Percentiles rank a stretch among this genome's conserved stretches.
Conservation (phyloP, 2,797 vertebrate genomes). For the Scarus forsteni region DNA sequence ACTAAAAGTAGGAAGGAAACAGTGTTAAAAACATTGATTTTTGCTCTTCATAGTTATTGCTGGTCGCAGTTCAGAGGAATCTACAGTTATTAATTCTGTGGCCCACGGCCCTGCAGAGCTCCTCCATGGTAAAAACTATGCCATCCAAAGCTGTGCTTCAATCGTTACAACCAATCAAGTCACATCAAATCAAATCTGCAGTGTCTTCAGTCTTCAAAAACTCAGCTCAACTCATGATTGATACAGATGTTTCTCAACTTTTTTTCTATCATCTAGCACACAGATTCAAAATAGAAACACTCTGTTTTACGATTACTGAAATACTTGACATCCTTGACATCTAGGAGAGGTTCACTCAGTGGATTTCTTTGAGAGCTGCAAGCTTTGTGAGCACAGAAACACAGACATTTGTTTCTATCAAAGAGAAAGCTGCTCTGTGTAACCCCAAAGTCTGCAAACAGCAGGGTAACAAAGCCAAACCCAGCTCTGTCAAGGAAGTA, state of each 20-base stretch:
- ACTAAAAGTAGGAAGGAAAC: constrained; percentile 25
- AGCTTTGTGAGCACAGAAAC: constrained; percentile 31
- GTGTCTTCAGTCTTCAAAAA: constrained; percentile 28
- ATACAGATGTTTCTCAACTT: constrained; percentile 21
- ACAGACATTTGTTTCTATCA: constrained; percentile 38
- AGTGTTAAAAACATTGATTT: constrained; percentile 18
- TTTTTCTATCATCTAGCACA: constrained; percentile 29
- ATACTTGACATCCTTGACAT: constrained; percentile 54
- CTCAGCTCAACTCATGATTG: constrained; percentile 16
- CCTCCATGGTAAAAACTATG: constrained; percentile 43
- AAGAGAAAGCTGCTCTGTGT: constrained; percentile 38
- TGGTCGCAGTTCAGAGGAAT: constrained; percentile 60
- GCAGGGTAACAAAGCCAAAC: no score
- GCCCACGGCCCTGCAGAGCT: constrained; percentile 47
- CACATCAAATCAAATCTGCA: constrained; percentile 12
- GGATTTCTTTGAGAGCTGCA: constrained; percentile 38
- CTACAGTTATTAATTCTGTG: constrained; percentile 62
- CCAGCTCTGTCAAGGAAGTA: constrained; percentile 16
- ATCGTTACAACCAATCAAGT: constrained; percentile 17
- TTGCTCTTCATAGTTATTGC: constrained; percentile 38
- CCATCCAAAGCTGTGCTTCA: constrained; percentile 22
- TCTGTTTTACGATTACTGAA: constrained; percentile 45
- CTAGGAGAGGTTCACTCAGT: constrained; percentile 43
- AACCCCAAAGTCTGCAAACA: constrained; percentile 40
- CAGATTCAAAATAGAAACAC: constrained; percentile 33